Percentiles rank a stretch among this genome's conserved stretches.
Conservation (phyloP, 2,888 invertebrate genomes). For the Charanyca ferruginea region DNA sequence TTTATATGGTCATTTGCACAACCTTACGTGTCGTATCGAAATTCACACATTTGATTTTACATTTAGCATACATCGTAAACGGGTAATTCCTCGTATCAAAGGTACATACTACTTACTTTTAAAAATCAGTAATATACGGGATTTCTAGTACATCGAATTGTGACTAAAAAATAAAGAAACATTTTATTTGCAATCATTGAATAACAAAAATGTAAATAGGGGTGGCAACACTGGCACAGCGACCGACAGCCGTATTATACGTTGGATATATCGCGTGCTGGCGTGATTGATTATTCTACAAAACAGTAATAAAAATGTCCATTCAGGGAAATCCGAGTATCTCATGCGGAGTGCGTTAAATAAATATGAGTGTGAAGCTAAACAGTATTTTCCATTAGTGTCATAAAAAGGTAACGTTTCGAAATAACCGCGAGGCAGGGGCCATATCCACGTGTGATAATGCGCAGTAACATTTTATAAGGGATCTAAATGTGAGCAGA, state of each 20-base stretch:
- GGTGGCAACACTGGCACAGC: constrained; percentile 43
- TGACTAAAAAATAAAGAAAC: constrained; percentile 37
- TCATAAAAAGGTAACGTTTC: constrained; percentile 87
- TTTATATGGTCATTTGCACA: constrained; percentile 86
- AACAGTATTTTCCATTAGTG: constrained; percentile 88
- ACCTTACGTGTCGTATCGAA: constrained; percentile 68
- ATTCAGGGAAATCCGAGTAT: constrained; percentile 59
- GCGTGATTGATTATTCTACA: constrained; percentile 59
- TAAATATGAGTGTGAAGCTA: constrained; percentile 81
- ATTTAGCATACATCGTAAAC: constrained; percentile 33
- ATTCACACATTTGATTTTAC: constrained; percentile 52
- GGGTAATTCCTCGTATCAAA: constrained; percentile 9
- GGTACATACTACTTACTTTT: neutral
- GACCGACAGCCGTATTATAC: constrained; percentile 46
- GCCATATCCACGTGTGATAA: constrained; percentile 88
- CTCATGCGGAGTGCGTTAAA: constrained; percentile 73
- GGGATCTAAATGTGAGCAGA: constrained; percentile 90
- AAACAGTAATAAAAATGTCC: constrained; percentile 55
- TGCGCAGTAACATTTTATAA: constrained; percentile 90
- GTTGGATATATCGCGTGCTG: constrained; percentile 41
- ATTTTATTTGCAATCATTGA: constrained; percentile 44
- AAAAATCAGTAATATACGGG: constrained; percentile 1
- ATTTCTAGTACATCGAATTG: constrained; percentile 11
- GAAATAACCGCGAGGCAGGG: constrained; percentile 84
- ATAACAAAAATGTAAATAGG: constrained; percentile 57